Evolutionary conservation across 2,888 invertebrate genomes (phyloP), one percentile per base, ranked within the genome.

Genomic region (Aphidoletes aphidimyza): DNA sequence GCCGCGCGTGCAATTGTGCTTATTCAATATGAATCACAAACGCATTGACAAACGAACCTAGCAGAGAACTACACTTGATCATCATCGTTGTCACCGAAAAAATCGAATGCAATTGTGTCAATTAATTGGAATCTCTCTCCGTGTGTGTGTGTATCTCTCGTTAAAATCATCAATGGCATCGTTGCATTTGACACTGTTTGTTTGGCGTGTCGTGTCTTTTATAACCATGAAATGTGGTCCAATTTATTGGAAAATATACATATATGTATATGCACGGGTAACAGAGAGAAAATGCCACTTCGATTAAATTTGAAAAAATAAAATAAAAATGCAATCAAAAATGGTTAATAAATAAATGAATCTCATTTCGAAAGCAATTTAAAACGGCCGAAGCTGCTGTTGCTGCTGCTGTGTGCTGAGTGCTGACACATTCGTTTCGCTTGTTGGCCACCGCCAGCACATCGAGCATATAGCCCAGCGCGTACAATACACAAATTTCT

Each of bases 291-390:
- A 39, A 11, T 8, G 39, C 39, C 5, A 11, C n/a, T n/a, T n/a
- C 5, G 39, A 39, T 39, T 39, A 39, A 39, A 39, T 39, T 39
- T 47, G 19, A 54, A 54, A n/a, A n/a, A n/a, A n/a, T n/a, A n/a
- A n/a, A 54, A 54, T 54, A 54, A 54, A 54, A 54, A 54, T 54
- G 54, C 54, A 54, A 54, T 54, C 54, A 69, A 69, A 69, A 69
- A 69, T 69, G 69, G 30, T 69, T 69, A 69, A 69, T 69, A 69
- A 69, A 69, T 69, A 69, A 69, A 69, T 69, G 69, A 69, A 69
- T 69, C 34, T 30, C 69, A 69, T 69, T 69, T 69, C 69, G 26
- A 69, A 69, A 69, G 69, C 69, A 69, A 30, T 69, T 69, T 69
- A 69, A 69, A 54, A 39, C 11, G 17, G 19, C 19, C 2, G 17